Base-by-base conservation (phyloP, 2,888 invertebrate genomes). In the Acanthopleura granulata region DNA sequence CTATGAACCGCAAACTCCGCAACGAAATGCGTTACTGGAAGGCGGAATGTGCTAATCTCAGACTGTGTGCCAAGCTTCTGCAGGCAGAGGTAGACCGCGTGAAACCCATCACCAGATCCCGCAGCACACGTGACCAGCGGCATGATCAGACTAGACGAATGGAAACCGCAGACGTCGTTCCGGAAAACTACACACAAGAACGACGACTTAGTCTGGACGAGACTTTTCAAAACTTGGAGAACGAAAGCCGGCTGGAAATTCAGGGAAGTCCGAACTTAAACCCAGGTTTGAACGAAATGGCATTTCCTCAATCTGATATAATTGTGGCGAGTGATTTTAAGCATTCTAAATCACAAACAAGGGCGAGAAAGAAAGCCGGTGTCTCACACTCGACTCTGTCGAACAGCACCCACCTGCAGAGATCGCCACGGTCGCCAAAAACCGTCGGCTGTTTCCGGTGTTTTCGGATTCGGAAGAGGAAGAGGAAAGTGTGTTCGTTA, bases 181-280 rank as follows among this genome's bases (percentile, higher is more conserved):
- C 22, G 22, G 6, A 27, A 66, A 27, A 27, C 27, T 16, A 6
- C 66, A 6, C 15, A 66, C 12, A 66, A 22, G 22, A 57, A 57
- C 18, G 57, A 12, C 57, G 57, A 9, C 57, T 18, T n/a, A 57
- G 57, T 57, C 25, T 16, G 25, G 66, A 66, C 66, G 66, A 66
- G 29, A 66, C 25, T 6, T 66, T 27, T 14, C 66, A 66, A 27
- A 66, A 66, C 25, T 27, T 22, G 27, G 29, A 27, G 66, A 66
- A 66, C 66, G 66, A 66, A 66, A 66, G 66, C 25, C 66, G 66
- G 3, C 29, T 66, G 22, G 66, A 66, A 25, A 6, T 18, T 57
- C 57, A 57, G 40, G 40, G 40, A 40, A 9, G 40, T 40, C 9
- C 9, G 40, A 40, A 40, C 9, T 3, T 40, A 40, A 40, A 40